phyloP scores from a whole-genome alignment of 2,113 vertebrate genomes.

The Corythaixoides concolor region DNA sequence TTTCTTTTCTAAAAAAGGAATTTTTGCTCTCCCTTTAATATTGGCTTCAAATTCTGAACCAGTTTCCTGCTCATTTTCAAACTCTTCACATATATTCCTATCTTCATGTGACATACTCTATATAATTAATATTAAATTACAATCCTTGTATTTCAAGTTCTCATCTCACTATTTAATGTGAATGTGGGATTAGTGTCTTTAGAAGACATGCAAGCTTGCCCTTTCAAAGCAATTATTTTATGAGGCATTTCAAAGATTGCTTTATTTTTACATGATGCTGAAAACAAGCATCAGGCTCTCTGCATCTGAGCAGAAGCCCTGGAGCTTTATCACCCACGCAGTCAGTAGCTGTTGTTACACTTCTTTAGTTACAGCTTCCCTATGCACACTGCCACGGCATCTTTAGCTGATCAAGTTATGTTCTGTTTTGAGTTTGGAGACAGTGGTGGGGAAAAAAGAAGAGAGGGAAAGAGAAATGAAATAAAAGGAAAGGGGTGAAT shows the following conservation, averaged over 20 bases:
- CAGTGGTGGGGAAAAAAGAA: neutral
- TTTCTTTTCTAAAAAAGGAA: neutral
- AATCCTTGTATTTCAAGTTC: neutral
- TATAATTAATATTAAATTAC: neutral
- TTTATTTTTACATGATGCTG: neutral
- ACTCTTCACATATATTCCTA: neutral
- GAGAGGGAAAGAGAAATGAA: neutral
- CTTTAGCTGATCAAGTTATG: neutral
- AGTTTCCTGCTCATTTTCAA: neutral
- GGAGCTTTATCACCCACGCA: neutral
- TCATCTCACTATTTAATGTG: neutral
- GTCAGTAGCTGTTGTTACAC: neutral
- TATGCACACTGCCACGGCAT: neutral
- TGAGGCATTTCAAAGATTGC: neutral
- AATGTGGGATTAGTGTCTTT: neutral
- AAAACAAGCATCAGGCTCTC: neutral
- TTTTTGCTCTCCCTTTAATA: neutral
- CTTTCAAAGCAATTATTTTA: constrained; percentile 20
- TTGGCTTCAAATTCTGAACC: neutral
- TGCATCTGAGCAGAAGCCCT: neutral
- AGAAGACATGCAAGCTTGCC: neutral
- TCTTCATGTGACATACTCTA: neutral
- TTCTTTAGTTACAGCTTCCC: neutral
- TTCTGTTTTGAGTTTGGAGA: neutral
- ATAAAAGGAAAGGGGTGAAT: neutral